These are phyloP conservation scores for Mus caroli DNA, from an alignment of 2,797 vertebrate species.

Conservation along the genomic window DNA sequence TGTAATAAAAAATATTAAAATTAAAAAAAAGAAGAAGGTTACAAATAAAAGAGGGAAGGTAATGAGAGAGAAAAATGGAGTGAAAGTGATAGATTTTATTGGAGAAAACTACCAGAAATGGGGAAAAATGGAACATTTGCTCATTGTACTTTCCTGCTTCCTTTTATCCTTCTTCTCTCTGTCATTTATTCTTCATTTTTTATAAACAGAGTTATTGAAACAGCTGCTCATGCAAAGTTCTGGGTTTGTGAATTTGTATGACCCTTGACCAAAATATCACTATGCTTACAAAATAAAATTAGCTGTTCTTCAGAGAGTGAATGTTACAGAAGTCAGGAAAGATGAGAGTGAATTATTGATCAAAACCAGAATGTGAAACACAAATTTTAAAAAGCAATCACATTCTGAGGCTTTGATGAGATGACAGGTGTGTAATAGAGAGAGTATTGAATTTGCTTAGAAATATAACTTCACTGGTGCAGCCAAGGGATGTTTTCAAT, in stretches of 20 bases:
- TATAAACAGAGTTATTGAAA: not conserved
- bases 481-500: not conserved
- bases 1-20: too few relatives aligned
- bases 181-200: not conserved
- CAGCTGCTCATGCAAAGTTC: not conserved
- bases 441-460: not conserved
- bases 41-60: not conserved
- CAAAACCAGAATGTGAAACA: conserved; percentile 10
- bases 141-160: not conserved
- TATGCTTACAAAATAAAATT: not conserved
- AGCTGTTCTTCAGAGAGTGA: not conserved
- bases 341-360: conserved; percentile 22
- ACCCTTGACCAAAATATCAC: not conserved
- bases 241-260: not conserved
- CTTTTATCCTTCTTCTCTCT: accelerated
- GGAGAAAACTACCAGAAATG: not conserved
- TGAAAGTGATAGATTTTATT: not conserved
- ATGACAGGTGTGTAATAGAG: not conserved
- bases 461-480: not conserved
- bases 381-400: not conserved
- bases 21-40: not conserved
- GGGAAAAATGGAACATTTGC: accelerated
- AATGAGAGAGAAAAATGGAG: too few relatives aligned
- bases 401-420: conserved; percentile 9
- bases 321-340: not conserved